These are phyloP conservation scores for Chiloscyllium plagiosum DNA, from an alignment of 2,113 vertebrate species.

Conservation along the genomic window DNA sequence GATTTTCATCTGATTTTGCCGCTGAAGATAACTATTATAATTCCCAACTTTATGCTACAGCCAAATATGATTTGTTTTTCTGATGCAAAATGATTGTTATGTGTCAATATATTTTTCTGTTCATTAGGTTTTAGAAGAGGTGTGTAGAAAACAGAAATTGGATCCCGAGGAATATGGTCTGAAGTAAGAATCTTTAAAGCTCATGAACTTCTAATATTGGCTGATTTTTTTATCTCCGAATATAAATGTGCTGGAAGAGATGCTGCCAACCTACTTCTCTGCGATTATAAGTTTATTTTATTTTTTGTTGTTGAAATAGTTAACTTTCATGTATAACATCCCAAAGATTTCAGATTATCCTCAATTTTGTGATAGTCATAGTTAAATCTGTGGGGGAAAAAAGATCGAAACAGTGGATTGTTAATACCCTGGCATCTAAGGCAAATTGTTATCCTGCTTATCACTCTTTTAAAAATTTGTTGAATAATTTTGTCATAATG, in stretches of 20 bases:
- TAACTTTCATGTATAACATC: neutral
- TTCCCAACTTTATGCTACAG: neutral
- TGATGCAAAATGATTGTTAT: neutral
- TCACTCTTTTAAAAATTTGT: neutral
- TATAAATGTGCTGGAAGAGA: neutral
- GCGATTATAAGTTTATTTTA: neutral
- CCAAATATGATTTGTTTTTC: neutral
- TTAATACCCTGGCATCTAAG: neutral
- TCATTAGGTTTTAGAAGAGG: conserved; percentile 80
- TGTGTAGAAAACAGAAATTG: conserved; percentile 77
- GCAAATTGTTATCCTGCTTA: neutral
- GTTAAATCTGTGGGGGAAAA: neutral
- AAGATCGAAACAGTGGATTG: neutral
- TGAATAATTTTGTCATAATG: neutral
- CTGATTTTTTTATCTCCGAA: neutral
- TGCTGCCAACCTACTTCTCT: neutral
- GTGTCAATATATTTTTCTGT: conserved; percentile 36
- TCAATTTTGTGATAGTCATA: neutral
- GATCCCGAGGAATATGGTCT: conserved; percentile 74
- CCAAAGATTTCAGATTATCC: neutral
- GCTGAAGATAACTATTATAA: neutral
- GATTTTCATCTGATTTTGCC: neutral
- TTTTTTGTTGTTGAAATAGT: neutral
- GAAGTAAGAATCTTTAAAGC: conserved; percentile 64
- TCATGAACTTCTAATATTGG: neutral